Base-by-base conservation (phyloP, 2,113 vertebrate species). In the Agelaius phoeniceus region DNA sequence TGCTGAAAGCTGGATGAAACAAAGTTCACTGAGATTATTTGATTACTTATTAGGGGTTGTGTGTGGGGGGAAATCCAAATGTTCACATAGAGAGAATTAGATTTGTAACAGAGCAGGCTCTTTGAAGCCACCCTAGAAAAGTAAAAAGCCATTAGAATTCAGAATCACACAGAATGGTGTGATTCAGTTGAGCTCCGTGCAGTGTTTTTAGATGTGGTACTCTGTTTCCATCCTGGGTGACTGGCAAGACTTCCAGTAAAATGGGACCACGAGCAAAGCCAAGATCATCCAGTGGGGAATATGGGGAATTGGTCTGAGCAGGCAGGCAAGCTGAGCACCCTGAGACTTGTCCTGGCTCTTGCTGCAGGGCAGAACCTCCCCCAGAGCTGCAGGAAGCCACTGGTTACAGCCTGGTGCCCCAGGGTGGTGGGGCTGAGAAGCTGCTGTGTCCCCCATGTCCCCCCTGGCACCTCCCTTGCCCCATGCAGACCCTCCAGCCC, bases 1-100 rank as follows among this genome's bases (percentile, higher is more conserved):
- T 69, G 67, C 73, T 76, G 95, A 96, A 96, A 94, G 33, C 28
- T 75, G 49, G 68, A 86, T 66, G 52, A 96, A 83, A 37, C 76
- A 71, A 95, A 90, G 92, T 94, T 96, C 74, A 35, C 78, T 61
- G 85, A 79, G 79, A 91, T 94, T 89, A 95, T 93, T 97, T 97
- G 97, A 97, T 97, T 97, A 96, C 90, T 97, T 97, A 93, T 74
- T 95, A 82, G 87, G 72, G n/a, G 11, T 71, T 62, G 39, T 62
- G 39, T n/a, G 39, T 2, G 7, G 2, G 20, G 52, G 11, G 24
- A 86, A 93, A 74, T 69, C 77, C 77, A 58, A 94, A 75, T 90
- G 83, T 87, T 97, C 82, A 5, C 55, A 62, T 22, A n/a, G 46
- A 80, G 93, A 75, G 51, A 87, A 95, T 97, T 71, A 96, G 94